These are phyloP conservation scores for Andrena dorsata DNA, from an alignment of 2,888 invertebrate species.

Conservation along the genomic window DNA sequence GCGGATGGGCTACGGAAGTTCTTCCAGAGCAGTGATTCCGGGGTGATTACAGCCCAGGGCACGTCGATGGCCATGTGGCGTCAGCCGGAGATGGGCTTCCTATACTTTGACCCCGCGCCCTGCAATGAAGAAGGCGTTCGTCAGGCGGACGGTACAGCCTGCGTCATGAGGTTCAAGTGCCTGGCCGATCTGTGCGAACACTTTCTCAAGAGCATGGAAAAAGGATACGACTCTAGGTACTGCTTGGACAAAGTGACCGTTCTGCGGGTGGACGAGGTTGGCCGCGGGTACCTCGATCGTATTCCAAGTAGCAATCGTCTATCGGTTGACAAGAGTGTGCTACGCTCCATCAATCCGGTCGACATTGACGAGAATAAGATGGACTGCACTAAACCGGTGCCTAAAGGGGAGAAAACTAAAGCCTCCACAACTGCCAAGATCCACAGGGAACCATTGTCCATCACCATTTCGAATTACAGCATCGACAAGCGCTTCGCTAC, in stretches of 20 bases:
- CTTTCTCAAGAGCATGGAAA: slow-evolving; percentile 72
- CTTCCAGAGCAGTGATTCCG: slow-evolving; percentile 83
- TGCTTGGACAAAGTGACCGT: slow-evolving; percentile 78
- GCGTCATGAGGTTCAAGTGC: slow-evolving; percentile 74
- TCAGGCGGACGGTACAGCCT: slow-evolving; percentile 69
- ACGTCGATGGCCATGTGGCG: slow-evolving; percentile 87
- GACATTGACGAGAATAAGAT: slow-evolving; percentile 70
- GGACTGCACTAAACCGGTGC: slow-evolving; percentile 70
- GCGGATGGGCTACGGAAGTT: slow-evolving; percentile 83
- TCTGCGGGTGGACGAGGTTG: slow-evolving; percentile 69
- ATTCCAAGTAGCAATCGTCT: slow-evolving; percentile 25
- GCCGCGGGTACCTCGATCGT: slow-evolving; percentile 62
- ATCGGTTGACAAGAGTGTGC: slow-evolving; percentile 66
- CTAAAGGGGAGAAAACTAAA: slow-evolving; percentile 54
- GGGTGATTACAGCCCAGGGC: slow-evolving; percentile 87
- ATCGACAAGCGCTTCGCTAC: slow-evolving; percentile 76
- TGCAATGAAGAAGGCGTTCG: slow-evolving; percentile 86
- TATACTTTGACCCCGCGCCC: slow-evolving; percentile 88
- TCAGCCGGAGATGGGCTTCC: slow-evolving; percentile 84
- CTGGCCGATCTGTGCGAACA: slow-evolving; percentile 71
- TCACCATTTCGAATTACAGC: slow-evolving; percentile 78
- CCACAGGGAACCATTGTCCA: slow-evolving; percentile 71
- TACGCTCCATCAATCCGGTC: slow-evolving; percentile 70
- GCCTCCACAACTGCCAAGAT: slow-evolving; percentile 44
- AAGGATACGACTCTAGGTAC: slow-evolving; percentile 75